Evolutionary conservation across 2,797 vertebrate species (phyloP), one percentile per base, ranked within the genome.

Genomic region (Xerus rutilus): DNA sequence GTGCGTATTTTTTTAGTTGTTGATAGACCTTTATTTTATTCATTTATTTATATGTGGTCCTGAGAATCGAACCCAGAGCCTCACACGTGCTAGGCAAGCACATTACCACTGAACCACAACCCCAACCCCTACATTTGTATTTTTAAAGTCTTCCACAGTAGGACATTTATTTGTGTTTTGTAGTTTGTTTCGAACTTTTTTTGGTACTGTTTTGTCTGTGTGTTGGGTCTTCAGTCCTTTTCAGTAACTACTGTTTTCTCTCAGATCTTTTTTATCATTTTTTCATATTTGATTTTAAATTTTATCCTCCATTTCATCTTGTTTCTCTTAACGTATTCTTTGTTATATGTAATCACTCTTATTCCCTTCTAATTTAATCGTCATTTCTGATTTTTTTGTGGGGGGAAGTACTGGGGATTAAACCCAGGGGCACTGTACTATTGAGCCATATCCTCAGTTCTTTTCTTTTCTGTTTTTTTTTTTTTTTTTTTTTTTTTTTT

Each of bases 111-210:
- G 39, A 39, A 39, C 39, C 39, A 2, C 39, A 39, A 39, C 39
- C 39, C 39, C 39, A 39, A 39, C 39, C 39, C 39, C 39, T 39
- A 39, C 45, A 47, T 47, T 5, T 47, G 14, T 49, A 30, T n/a
- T 35, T 21, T n/a, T 10, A 57, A 57, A 57, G 20, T 57, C 54
- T 57, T 57, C 21, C 54, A 57, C 54, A 57, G 47, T 43, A 20
- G 67, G 13, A 54, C 20, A 25, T 86, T 85, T 73, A 65, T 64
- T 62, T 83, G 13, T 67, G 17, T 64, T 28, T 52, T 72, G 1
- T 67, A 86, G 81, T 25, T 67, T 86, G 18, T 15, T 73, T 95
- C 87, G 49, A 10, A 76, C 49, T 82, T 89, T 73, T 57, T 78
- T 84, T 72, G 30, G 35, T 62, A 67, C 32, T 57, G 7, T 82